A percentile compares a stretch with the other conserved stretches of the same genome.
phyloP scores from a whole-genome alignment of 2,797 vertebrate species.

The Bufotes viridis region DNA sequence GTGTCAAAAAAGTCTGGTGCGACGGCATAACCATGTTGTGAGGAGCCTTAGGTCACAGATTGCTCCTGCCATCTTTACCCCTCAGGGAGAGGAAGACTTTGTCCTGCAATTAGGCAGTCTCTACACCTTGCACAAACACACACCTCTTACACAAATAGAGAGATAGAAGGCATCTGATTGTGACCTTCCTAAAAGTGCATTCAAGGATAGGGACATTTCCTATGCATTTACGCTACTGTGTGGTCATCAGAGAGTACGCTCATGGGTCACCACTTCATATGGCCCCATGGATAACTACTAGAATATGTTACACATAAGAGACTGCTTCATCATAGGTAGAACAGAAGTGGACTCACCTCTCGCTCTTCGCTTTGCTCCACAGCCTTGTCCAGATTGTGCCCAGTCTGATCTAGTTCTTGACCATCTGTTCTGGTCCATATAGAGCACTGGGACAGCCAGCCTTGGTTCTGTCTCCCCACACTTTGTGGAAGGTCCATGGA shows the following conservation, averaged over 20 bases:
- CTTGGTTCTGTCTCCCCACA: background rate
- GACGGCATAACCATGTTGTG: no score
- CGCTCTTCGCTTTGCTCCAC: background rate
- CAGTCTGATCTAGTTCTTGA: background rate
- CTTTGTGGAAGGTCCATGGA: background rate
- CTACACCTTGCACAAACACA: slow-evolving; percentile 59
- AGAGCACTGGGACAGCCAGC: background rate
- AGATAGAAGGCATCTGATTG: background rate
- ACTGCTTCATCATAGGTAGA: background rate
- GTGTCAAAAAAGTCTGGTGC: background rate
- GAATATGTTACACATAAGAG: background rate
- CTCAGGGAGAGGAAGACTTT: slow-evolving; percentile 39
- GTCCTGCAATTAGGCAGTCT: slow-evolving; percentile 23
- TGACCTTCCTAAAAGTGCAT: slow-evolving; percentile 12
- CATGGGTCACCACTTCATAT: background rate
- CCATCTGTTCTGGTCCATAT: background rate
- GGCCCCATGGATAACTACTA: background rate
- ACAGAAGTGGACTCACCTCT: background rate
- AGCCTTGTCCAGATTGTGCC: background rate
- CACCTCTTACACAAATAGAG: slow-evolving; percentile 23
- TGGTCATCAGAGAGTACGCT: background rate
- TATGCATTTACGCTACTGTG: slow-evolving; percentile 31
- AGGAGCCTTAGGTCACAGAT: background rate
- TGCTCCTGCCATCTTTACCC: background rate
- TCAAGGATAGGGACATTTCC: slow-evolving; percentile 33